Conservation (phyloP, 2,888 invertebrate genomes). For the Clunio marinus region DNA sequence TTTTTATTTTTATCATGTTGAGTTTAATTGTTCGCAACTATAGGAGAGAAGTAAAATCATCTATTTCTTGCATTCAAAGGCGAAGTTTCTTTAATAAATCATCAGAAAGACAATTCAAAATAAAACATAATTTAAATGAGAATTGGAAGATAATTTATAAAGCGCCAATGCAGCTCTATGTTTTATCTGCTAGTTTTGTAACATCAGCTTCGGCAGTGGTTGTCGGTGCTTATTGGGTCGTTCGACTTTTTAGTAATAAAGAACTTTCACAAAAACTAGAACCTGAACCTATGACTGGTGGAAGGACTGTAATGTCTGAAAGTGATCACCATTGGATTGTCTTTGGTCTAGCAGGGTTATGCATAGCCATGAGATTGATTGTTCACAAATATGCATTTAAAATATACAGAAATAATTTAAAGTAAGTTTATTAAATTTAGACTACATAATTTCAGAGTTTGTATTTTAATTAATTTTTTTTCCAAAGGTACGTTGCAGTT, state of each 20-base stretch:
- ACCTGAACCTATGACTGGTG: neutral
- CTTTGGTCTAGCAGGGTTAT: neutral
- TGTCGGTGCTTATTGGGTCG: neutral
- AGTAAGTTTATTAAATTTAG: neutral
- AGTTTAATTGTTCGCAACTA: no score
- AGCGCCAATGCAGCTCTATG: slow-evolving; percentile 33
- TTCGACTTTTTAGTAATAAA: neutral
- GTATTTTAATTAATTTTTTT: neutral
- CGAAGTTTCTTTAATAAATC: no score
- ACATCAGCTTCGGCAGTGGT: neutral
- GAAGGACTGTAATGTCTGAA: neutral
- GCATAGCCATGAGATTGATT: neutral
- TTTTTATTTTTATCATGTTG: no score
- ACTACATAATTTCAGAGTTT: neutral
- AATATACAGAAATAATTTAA: neutral
- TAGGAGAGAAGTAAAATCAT: no score
- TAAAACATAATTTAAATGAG: neutral
- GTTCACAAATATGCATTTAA: neutral
- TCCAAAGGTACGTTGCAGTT: slow-evolving; percentile 7
- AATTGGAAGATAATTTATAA: slow-evolving; percentile 16
- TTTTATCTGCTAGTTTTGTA: neutral
- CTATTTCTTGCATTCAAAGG: no score
- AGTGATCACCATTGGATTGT: neutral
- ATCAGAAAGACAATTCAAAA: no score
- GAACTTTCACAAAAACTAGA: slow-evolving; percentile 5